Evolutionary conservation across 2,113 vertebrate species (phyloP), one percentile per base, ranked within the genome.

Genomic region (Ceuthmochares aereus): DNA sequence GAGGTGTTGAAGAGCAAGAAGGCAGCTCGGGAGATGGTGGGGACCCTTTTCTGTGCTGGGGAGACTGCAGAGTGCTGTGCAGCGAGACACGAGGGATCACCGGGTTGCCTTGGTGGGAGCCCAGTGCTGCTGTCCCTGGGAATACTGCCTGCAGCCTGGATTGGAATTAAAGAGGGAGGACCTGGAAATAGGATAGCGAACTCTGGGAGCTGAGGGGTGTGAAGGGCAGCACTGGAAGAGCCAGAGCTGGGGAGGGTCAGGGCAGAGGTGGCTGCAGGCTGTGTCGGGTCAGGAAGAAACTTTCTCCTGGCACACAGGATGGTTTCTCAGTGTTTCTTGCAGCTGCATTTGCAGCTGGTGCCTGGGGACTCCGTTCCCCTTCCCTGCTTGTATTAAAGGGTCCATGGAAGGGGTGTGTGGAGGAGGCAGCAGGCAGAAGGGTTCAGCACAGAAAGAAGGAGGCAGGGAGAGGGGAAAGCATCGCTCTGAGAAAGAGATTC

Each of bases 331-430:
- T 12, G n/a, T 4, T 52, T 5, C 55, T 58, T 62, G 87, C 89
- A 30, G 91, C 29, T 49, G 79, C 75, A 45, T 90, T 84, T 73
- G 94, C 93, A 85, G 92, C 26, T 10, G 40, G 42, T 96, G 91
- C 54, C 45, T 4, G 55, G 40, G 84, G 62, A 54, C 51, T 1
- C 67, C 7, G 91, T 49, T 66, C 26, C 82, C 55, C 27, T 60
- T 27, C 59, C 75, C 72, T 4, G 54, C 43, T 43, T 6, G 47
- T 10, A 49, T 49, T 23, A 49, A 49, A 49, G 47, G 47, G 22
- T 49, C 47, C 47, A 8, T 49, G 21, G 20, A 23, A 49, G 47
- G 47, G 47, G 47, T 36, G 42, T 21, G 64, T 26, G 3, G 7
- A 54, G 93, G 84, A 12, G 52, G 78, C 88, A 49, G 70, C 25